Evolutionary conservation across 2,797 vertebrate genomes (phyloP).

Genomic region (Sebastes wilsoni): DNA sequence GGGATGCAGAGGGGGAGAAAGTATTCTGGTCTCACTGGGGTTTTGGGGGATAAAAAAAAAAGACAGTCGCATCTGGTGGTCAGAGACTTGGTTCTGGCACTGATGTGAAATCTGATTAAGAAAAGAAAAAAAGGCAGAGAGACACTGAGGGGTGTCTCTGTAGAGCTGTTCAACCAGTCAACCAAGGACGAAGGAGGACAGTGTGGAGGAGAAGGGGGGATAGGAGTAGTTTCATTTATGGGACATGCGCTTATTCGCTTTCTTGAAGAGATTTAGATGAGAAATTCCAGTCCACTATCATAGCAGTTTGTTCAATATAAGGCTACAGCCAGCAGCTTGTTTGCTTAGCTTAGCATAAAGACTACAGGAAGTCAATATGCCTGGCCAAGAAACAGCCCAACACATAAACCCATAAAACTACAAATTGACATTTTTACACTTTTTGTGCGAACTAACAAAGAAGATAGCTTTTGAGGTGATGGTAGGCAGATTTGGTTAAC

Average conservation of each 20-base stretch:
- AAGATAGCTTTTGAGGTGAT: not conserved
- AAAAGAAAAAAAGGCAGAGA: slow-evolving; percentile 21
- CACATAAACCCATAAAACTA: not conserved
- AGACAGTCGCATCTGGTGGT: slow-evolving; percentile 48
- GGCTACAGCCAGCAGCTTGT: not conserved
- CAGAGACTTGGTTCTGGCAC: slow-evolving; percentile 45
- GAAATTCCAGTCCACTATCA: not conserved
- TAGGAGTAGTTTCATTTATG: not conserved
- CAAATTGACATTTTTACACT: not conserved
- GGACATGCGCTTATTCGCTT: not conserved
- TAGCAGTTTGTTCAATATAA: not conserved
- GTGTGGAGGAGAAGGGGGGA: not conserved
- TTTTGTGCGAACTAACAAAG: not conserved
- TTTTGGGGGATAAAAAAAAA: slow-evolving; percentile 13
- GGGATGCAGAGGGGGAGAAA: slow-evolving; percentile 33
- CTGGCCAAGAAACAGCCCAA: not conserved
- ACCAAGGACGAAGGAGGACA: not conserved
- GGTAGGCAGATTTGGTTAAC: not conserved
- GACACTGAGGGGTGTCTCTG: slow-evolving; percentile 16
- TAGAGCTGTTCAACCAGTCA: not conserved
- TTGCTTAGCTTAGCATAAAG: not conserved
- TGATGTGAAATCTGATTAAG: slow-evolving; percentile 67
- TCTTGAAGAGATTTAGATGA: not conserved
- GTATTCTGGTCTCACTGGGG: slow-evolving; percentile 53
- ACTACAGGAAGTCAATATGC: not conserved